Evolutionary conservation across 2,888 invertebrate genomes (phyloP).

Genomic region (Ochropleura plecta): DNA sequence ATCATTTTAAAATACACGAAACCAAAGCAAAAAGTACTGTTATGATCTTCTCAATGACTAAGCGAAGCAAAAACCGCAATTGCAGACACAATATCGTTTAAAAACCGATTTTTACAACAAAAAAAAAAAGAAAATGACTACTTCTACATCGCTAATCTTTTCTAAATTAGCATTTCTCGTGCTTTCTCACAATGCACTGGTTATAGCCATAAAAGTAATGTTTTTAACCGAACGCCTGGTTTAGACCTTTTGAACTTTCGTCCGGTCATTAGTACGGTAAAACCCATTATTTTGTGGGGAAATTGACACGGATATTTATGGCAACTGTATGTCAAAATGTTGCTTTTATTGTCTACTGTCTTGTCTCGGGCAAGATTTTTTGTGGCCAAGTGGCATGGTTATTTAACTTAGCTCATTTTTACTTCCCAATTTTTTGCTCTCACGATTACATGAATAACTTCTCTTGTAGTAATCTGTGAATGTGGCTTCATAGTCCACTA

Average conservation of each 20-base stretch:
- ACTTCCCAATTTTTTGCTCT: not conserved
- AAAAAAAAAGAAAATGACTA: constrained; percentile 39
- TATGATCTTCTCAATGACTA: constrained; percentile 18
- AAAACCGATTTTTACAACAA: constrained; percentile 53
- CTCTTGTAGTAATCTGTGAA: not conserved
- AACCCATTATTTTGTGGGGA: constrained; percentile 53
- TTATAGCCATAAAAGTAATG: constrained; percentile 45
- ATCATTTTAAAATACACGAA: not conserved
- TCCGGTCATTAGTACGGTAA: constrained; percentile 69
- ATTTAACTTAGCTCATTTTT: not conserved
- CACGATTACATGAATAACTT: not conserved
- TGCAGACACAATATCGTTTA: constrained; percentile 36
- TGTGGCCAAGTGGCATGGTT: not conserved
- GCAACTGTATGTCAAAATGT: constrained; percentile 22
- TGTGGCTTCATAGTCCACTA: not conserved
- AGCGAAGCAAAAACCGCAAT: constrained; percentile 6
- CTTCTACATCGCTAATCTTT: constrained; percentile 67
- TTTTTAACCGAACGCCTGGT: constrained; percentile 48
- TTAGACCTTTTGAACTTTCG: constrained; percentile 71
- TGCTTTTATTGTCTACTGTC: not conserved
- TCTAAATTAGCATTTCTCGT: constrained; percentile 78
- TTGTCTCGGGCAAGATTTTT: not conserved
- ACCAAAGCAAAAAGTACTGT: not conserved
- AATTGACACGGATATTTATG: constrained; percentile 55
- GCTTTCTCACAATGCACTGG: constrained; percentile 73